Evolutionary conservation across 2,888 invertebrate species (phyloP).

Genomic region (Lithodes maja): DNA sequence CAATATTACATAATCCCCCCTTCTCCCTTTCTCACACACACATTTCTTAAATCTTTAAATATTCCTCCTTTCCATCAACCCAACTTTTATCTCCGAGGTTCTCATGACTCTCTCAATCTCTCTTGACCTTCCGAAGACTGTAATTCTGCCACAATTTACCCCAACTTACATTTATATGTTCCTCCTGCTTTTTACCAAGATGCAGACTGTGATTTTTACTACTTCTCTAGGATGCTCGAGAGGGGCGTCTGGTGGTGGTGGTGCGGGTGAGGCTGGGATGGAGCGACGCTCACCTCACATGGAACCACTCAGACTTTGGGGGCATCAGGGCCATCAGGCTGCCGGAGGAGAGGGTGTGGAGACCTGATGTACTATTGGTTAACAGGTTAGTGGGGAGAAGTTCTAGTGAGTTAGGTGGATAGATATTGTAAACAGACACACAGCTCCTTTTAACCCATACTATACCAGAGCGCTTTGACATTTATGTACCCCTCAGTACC

Average conservation of each 20-base stretch:
- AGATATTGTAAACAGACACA: not conserved
- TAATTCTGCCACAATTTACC: not conserved
- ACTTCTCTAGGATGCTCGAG: not conserved
- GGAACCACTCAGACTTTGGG: not conserved
- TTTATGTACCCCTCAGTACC: too few relatives aligned
- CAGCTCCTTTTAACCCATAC: too few relatives aligned
- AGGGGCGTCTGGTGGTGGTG: not conserved
- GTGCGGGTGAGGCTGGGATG: not conserved
- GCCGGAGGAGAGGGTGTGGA: not conserved
- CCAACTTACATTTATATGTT: not conserved
- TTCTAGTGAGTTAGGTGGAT: not conserved
- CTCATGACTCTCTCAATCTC: not conserved
- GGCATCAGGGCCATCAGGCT: constrained; percentile 5
- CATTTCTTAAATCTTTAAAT: not conserved
- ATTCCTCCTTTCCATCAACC: not conserved
- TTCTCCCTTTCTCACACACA: not conserved
- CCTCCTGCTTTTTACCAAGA: too few relatives aligned
- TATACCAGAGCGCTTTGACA: too few relatives aligned
- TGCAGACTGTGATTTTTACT: too few relatives aligned
- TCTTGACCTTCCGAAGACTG: not conserved
- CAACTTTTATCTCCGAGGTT: not conserved
- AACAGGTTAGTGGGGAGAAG: not conserved
- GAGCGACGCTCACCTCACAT: not conserved
- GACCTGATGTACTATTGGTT: not conserved
- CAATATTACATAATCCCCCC: not conserved